Evolutionary conservation across 2,797 vertebrate genomes (phyloP), one percentile per base, ranked within the genome.

Genomic region (Cynodonichthys magdalenae): DNA sequence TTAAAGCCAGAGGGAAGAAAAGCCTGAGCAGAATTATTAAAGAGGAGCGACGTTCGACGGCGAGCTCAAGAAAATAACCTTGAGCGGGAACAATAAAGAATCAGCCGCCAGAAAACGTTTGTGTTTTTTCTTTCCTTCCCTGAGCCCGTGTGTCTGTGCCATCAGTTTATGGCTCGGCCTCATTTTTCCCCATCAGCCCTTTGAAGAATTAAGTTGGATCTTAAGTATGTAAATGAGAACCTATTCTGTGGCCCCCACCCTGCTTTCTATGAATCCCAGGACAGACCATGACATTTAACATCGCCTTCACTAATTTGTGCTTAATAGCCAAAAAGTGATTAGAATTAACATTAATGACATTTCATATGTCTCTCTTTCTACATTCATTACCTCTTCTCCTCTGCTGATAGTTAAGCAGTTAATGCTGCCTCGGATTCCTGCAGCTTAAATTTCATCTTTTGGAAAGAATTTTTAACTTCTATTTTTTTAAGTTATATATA

Each of bases 271-370:
- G 88, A 90, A 87, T 93, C 92, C 92, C 92, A 92, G 92, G 92
- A 93, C 92, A 92, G 88, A 90, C 83, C 87, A 87, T 93, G 92
- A 92, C 92, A 93, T 93, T 93, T 93, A 92, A 92, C 91, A 92
- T 90, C 74, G 87, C 87, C 91, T 91, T 91, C 87, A 81, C 91
- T 93, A 92, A 92, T 92, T 92, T 92, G 91, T 90, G 86, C 90
- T 92, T 93, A 92, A 93, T 90, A 92, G 92, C 91, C 87, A 92
- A 92, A 92, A 92, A 92, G 90, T 92, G 91, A 93, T 93, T 92
- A 93, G 90, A 92, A 91, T 92, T 89, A 92, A 90, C 90, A 90
- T 92, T 92, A 92, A 92, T 91, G 91, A 87, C 90, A 90, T 92
- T 92, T 92, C 88, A 90, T 89, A 90, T 88, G 89, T 89, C 85